These are phyloP conservation scores for Rhinolophus ferrumequinum DNA, from an alignment of 2,113 vertebrate genomes.

Conservation along the genomic window DNA sequence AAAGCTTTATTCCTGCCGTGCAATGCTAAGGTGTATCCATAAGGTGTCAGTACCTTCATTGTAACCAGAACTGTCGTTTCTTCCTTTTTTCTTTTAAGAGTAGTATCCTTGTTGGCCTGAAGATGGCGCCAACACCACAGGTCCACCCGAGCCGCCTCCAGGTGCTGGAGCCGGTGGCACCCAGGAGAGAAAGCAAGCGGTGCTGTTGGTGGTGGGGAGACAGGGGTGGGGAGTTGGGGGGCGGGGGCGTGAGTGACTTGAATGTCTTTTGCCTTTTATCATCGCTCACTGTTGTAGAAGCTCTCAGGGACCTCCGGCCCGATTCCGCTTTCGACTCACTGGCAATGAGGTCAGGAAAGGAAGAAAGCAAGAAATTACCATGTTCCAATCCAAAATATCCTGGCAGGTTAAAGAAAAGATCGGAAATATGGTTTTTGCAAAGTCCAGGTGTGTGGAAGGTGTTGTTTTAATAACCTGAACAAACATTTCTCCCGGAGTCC, in stretches of 20 bases:
- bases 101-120: background rate
- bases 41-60: conserved; percentile 74
- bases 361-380: background rate
- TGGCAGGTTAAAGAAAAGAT: background rate
- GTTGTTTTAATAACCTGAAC: background rate
- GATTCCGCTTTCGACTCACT: background rate
- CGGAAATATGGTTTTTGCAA: background rate
- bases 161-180: conserved; percentile 27
- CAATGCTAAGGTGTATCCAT: background rate
- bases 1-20: background rate
- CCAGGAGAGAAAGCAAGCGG: background rate
- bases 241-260: background rate
- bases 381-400: background rate
- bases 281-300: background rate
- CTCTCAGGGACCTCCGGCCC: background rate
- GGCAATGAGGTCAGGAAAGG: background rate
- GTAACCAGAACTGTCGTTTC: background rate
- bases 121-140: conserved; percentile 75
- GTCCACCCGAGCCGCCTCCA: background rate
- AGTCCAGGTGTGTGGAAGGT: background rate
- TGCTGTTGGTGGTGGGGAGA: background rate
- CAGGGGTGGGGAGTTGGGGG: too few relatives aligned
- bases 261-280: background rate
- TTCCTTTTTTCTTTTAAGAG: background rate
- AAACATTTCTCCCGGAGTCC: background rate